Conservation (phyloP, 1,140 invertebrate species). For the Pseudachorutes palmiensis region DNA sequence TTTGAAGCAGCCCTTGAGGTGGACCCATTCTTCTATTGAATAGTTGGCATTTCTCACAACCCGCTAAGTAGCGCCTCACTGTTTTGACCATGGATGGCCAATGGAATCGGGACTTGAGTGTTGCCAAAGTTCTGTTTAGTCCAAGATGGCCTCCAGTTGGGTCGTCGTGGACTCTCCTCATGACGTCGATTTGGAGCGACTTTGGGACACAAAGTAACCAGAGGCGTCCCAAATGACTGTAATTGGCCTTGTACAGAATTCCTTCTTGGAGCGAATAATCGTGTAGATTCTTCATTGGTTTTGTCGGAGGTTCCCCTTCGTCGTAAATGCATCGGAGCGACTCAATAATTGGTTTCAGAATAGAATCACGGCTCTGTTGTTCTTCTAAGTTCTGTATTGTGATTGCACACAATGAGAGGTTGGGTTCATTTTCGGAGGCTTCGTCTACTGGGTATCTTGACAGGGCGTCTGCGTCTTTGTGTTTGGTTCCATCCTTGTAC, state of each 20-base stretch:
- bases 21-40: slow-evolving; percentile 1
- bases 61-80: neutral
- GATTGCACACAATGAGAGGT: neutral
- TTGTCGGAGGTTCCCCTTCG: neutral
- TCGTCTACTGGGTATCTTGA: slow-evolving; percentile 14
- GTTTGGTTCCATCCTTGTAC: slow-evolving; percentile 15
- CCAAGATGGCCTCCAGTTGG: slow-evolving; percentile 13
- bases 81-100: slow-evolving; percentile 15
- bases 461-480: slow-evolving; percentile 22
- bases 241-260: slow-evolving; percentile 17
- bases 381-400: neutral
- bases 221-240: neutral
- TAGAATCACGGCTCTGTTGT: slow-evolving; percentile 14
- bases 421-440: neutral
- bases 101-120: slow-evolving; percentile 13
- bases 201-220: slow-evolving; percentile 14
- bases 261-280: slow-evolving; percentile 15
- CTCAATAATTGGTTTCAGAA: neutral
- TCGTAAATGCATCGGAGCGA: neutral
- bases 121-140: neutral
- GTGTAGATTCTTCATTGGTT: neutral
- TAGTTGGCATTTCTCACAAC: slow-evolving; percentile 22
- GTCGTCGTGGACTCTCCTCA: slow-evolving; percentile 19
- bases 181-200: neutral
- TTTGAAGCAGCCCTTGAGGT: neutral